phyloP scores from a whole-genome alignment of 2,113 vertebrate species.

The Axis porcinus region DNA sequence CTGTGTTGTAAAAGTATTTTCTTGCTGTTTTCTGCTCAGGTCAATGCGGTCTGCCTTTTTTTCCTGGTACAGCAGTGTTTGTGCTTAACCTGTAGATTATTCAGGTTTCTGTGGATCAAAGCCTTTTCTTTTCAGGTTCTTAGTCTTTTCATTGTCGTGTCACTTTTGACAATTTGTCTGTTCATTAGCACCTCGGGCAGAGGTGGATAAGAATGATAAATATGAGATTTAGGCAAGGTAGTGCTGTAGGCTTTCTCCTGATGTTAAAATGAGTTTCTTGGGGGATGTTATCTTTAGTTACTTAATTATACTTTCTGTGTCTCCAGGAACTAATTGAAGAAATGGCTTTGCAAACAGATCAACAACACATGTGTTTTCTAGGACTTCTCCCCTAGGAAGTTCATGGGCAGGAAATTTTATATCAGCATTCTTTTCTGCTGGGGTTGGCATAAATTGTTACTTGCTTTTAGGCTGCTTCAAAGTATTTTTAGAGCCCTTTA shows the following conservation, averaged over 20 bases:
- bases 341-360: conserved; percentile 10
- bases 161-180: background rate
- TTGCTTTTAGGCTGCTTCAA: conserved; percentile 38
- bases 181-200: conserved; percentile 35
- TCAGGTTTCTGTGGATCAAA: background rate
- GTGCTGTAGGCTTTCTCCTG: background rate
- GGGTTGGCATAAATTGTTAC: conserved; percentile 22
- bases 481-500: conserved; percentile 36
- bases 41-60: background rate
- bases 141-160: background rate
- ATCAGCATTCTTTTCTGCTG: conserved; percentile 55
- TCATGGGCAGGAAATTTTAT: conserved; percentile 41
- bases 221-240: background rate
- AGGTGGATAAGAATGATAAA: conserved; percentile 10
- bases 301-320: conserved; percentile 31
- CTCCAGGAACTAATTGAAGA: conserved; percentile 43
- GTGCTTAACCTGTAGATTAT: background rate
- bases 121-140: background rate
- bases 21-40: background rate
- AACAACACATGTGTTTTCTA: background rate
- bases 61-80: background rate
- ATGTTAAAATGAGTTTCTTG: conserved; percentile 59
- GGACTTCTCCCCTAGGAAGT: conserved; percentile 29
- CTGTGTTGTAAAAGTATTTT: background rate
- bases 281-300: conserved; percentile 30